A percentile compares a stretch with the other conserved stretches of the same genome.
Conservation (phyloP, 1,140 invertebrate genomes). For the Ceratosolen solmsi region DNA sequence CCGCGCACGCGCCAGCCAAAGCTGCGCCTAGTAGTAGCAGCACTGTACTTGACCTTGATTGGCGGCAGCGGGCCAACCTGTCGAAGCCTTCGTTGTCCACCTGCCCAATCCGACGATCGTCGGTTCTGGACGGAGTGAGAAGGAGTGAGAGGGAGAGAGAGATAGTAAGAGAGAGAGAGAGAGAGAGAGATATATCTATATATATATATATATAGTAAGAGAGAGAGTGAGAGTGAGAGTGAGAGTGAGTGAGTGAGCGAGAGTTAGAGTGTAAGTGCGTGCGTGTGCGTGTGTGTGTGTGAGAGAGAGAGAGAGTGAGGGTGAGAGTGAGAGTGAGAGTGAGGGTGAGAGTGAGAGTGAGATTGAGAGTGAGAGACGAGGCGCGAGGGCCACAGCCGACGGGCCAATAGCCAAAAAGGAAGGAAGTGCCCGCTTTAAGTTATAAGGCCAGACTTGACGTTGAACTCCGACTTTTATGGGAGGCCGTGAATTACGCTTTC, state of each 20-base stretch:
- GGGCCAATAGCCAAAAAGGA: background rate
- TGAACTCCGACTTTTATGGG: slow-evolving; percentile 34
- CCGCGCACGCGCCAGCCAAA: background rate
- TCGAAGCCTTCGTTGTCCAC: slow-evolving; percentile 29
- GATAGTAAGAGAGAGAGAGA: background rate
- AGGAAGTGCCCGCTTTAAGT: background rate
- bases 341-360: background rate
- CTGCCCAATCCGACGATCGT: slow-evolving; percentile 17
- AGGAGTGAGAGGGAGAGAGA: background rate
- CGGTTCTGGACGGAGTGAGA: background rate
- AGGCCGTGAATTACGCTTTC: slow-evolving; percentile 45
- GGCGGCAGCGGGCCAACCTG: slow-evolving; percentile 15
- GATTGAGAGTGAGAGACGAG: background rate
- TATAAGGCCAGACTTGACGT: background rate
- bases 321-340: background rate
- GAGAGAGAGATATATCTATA: too few species aligned
- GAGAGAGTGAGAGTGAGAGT: too few species aligned
- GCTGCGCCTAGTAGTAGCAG: background rate
- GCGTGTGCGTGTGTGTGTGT: too few species aligned
- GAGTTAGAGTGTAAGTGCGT: too few species aligned
- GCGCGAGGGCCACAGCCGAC: too few species aligned
- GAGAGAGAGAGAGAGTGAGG: background rate
- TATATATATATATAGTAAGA: too few species aligned
- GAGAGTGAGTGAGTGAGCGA: too few species aligned
- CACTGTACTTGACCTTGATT: slow-evolving; percentile 35